These are phyloP conservation scores for Brachyalestes nurse DNA, from an alignment of 2,797 vertebrate species.

Conservation along the genomic window DNA sequence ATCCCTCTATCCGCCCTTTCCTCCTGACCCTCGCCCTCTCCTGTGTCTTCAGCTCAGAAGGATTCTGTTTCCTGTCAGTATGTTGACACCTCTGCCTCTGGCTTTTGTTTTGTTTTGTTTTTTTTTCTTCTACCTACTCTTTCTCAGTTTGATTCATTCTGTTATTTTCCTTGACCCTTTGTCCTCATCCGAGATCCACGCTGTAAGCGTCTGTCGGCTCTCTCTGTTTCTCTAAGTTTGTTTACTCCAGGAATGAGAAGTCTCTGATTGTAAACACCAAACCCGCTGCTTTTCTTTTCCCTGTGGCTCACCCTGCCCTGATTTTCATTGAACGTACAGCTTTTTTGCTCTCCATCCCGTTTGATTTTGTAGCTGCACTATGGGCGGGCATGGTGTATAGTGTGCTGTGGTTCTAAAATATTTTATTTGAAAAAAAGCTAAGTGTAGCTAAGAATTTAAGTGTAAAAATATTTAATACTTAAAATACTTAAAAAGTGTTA, in stretches of 20 bases:
- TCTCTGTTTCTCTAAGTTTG: background rate
- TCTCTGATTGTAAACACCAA: conserved; percentile 7
- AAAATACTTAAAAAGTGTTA: too few relatives aligned
- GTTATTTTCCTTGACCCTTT: background rate
- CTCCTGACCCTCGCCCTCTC: conserved; percentile 27
- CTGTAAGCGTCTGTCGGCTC: background rate
- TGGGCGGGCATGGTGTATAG: background rate
- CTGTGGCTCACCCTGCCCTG: background rate
- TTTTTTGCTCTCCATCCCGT: background rate
- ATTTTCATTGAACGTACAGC: background rate
- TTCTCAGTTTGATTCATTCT: background rate
- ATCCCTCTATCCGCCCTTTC: background rate
- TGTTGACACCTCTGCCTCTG: conserved; percentile 44
- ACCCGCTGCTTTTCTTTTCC: background rate
- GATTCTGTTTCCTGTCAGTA: conserved; percentile 31
- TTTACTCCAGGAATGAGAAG: background rate
- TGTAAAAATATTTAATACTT: too few relatives aligned
- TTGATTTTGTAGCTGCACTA: background rate
- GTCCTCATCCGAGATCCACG: background rate
- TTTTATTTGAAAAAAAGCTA: too few relatives aligned
- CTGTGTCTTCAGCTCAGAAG: conserved; percentile 13
- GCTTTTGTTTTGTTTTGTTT: conserved; percentile 11
- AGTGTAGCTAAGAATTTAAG: too few relatives aligned
- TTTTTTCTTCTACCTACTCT: background rate
- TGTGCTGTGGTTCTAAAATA: background rate